A percentile compares a stretch with the other conserved stretches of the same genome.
phyloP scores from a whole-genome alignment of 2,888 invertebrate genomes.

The Patella pellucida region DNA sequence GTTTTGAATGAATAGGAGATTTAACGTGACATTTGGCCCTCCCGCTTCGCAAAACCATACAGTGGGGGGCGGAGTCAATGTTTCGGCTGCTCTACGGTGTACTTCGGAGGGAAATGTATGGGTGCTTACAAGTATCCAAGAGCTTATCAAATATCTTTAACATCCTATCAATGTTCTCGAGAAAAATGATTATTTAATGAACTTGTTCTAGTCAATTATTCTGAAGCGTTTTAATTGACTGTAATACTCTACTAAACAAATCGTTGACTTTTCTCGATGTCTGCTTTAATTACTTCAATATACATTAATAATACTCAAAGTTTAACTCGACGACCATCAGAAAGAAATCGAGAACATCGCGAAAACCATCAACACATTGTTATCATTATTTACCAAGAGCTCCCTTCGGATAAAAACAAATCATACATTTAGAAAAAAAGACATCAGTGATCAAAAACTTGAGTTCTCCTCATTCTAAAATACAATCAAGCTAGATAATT shows the following conservation, averaged over 20 bases:
- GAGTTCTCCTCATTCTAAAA: too few species aligned
- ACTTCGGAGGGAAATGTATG: not conserved
- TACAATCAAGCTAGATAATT: too few species aligned
- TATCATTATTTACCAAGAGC: too few species aligned
- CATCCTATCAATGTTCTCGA: constrained; percentile 7
- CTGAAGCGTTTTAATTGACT: constrained; percentile 5
- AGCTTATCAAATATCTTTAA: constrained; percentile 10
- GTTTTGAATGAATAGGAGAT: not conserved
- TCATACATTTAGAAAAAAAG: too few species aligned
- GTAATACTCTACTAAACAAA: constrained; percentile 7
- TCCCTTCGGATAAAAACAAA: too few species aligned
- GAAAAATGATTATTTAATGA: constrained; percentile 33
- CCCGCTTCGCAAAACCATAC: not conserved
- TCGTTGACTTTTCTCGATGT: not conserved
- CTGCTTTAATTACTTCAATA: not conserved
- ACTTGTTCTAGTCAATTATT: constrained; percentile 19
- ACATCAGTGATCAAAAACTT: too few species aligned
- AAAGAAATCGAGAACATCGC: too few species aligned
- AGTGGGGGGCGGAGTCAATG: not conserved
- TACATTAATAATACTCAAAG: constrained; percentile 5
- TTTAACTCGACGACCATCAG: too few species aligned
- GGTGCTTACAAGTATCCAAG: not conserved
- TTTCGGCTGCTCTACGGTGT: not conserved
- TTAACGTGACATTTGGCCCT: not conserved
- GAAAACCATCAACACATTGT: too few species aligned